Base-by-base conservation (phyloP, 2,797 vertebrate species). In the Sebastolobus alascanus region DNA sequence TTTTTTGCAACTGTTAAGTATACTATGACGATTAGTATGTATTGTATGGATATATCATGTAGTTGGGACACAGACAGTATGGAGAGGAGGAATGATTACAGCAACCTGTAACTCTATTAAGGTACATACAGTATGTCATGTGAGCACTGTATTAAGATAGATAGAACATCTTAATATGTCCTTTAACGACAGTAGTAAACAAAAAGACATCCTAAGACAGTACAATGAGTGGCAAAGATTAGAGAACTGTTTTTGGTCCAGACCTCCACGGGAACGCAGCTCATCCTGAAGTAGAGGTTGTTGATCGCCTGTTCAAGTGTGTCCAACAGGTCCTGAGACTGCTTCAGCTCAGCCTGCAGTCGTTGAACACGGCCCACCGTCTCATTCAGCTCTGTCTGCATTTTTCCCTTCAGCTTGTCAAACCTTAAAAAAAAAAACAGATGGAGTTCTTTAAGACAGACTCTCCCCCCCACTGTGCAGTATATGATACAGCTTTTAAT, bases 241-340 rank as follows among this genome's bases (percentile, higher is more conserved):
- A 25, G 25, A 25, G 25, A 25, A 25, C 25, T 25, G 52, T 10
- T 14, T 40, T 14, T 54, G 33, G n/a, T 59, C 31, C 69, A 52
- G 43, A 78, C 75, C 81, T 73, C 61, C 10, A 70, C 12, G 1
- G 59, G 33, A n/a, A 71, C 29, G 25, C 70, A 75, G 58, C 43
- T 77, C 56, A 75, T 82, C 54, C 55, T 54, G 71, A 66, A 76
- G 64, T 70, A 71, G 61, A 87, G 54, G 73, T 80, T 87, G 65
- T 73, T 29, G 68, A 88, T 35, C 10, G 79, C 58, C 60, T 37
- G 52, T 43, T 80, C 66, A 3, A 85, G 46, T 8, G 27, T 12
- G 18, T 64, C 75, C 67, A 88, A 27, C 52, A 74, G 33, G 6
- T 56, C 40, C 68, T 75, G 56, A 40, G 68, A 76, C 65, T 68